Percentiles rank a stretch among this genome's conserved stretches.
phyloP scores from a whole-genome alignment of 2,797 vertebrate species.

The Tenualosa ilisha region DNA sequence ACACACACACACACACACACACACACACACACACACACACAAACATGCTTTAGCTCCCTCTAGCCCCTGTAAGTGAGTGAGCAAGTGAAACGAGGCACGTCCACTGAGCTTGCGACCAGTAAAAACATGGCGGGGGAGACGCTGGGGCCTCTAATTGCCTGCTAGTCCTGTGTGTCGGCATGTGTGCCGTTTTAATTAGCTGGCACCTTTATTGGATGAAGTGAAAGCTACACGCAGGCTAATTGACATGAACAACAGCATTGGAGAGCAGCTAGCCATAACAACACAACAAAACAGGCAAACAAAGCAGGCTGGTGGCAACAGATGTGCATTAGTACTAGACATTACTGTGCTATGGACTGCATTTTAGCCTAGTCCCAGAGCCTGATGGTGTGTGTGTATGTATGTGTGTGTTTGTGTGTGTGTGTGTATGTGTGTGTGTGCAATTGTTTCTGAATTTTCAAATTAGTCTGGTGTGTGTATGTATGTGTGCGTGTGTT shows the following conservation, averaged over 20 bases:
- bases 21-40: too few species aligned
- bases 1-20: too few species aligned
- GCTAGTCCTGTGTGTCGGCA: background rate
- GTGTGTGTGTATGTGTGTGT: conserved; percentile 21
- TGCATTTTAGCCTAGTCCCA: background rate
- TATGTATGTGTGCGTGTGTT: background rate
- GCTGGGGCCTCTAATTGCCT: background rate
- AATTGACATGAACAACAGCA: background rate
- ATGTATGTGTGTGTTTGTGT: conserved; percentile 27
- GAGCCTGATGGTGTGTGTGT: too few species aligned
- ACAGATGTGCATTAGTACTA: background rate
- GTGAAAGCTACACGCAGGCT: background rate
- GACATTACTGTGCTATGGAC: background rate
- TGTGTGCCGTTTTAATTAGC: background rate
- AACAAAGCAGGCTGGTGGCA: background rate
- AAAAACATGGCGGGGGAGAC: background rate
- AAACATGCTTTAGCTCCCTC: too few species aligned
- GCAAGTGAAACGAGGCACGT: background rate
- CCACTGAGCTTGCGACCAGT: background rate
- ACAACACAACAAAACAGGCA: background rate
- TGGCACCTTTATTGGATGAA: background rate
- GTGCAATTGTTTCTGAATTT: background rate
- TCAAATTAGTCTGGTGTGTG: background rate
- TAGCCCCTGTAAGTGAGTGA: too few species aligned
- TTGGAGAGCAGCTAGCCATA: too few species aligned